Percentiles rank a stretch among this genome's conserved stretches.
Evolutionary conservation across 2,113 vertebrate genomes (phyloP).

Genomic region (Eudorcas thomsonii): DNA sequence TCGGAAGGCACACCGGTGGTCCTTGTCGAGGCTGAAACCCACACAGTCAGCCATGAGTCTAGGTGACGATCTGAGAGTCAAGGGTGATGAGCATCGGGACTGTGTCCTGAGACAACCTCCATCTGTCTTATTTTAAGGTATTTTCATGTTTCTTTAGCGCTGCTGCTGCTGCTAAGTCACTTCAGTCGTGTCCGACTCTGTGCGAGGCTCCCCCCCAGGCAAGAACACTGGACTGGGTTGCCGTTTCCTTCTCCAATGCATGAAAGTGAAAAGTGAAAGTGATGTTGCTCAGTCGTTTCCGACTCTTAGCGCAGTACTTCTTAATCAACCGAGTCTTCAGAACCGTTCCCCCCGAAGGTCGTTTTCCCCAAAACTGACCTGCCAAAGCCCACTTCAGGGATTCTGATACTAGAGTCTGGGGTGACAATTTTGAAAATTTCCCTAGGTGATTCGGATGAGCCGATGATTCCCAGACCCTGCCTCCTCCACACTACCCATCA

Average conservation of each 20-base stretch:
- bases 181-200: no score
- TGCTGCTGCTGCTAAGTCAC: no score
- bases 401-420: background rate
- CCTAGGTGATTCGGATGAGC: background rate
- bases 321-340: background rate
- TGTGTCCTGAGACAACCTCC: background rate
- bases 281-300: no score
- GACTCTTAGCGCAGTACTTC: background rate
- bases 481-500: background rate
- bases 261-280: no score
- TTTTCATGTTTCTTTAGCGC: background rate
- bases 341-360: fast-evolving
- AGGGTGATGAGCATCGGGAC: background rate
- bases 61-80: background rate
- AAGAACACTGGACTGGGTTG: no score
- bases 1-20: fast-evolving
- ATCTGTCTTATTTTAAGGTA: background rate
- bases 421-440: background rate
- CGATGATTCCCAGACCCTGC: background rate
- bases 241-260: no score
- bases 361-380: no score
- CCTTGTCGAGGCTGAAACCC: background rate
- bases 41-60: background rate
- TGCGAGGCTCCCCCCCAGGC: no score
- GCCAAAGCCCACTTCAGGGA: background rate